Percentiles rank a stretch among this genome's conserved stretches.
These are phyloP conservation scores for Spermophilus dauricus DNA, from an alignment of 2,113 vertebrate species.

Conservation along the genomic window DNA sequence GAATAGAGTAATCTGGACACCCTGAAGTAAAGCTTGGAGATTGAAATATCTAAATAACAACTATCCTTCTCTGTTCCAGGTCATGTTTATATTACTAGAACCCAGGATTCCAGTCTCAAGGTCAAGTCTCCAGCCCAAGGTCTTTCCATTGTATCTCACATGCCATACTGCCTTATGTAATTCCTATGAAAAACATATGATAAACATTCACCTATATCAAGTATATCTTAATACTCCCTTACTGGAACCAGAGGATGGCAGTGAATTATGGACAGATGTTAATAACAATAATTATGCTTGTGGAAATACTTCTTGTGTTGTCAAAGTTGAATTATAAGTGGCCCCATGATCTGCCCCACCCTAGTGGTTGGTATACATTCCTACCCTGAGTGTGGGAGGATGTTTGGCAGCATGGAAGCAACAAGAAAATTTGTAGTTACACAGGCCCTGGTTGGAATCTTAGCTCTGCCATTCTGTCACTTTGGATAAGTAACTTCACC, in stretches of 20 bases:
- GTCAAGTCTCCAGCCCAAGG: not conserved
- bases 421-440: not conserved
- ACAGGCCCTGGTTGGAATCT: slow-evolving; percentile 14
- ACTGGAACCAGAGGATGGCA: slow-evolving; percentile 45
- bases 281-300: slow-evolving; percentile 61
- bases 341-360: not conserved
- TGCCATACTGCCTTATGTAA: not conserved
- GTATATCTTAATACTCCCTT: not conserved
- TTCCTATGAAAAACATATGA: slow-evolving; percentile 20
- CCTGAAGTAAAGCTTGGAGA: not conserved
- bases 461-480: slow-evolving; percentile 40
- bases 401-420: slow-evolving; percentile 4
- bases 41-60: not conserved
- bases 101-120: not conserved
- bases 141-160: not conserved
- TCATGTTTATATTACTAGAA: not conserved
- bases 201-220: not conserved
- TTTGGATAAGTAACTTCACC: not conserved
- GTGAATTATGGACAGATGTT: slow-evolving; percentile 43
- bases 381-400: not conserved
- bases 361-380: not conserved
- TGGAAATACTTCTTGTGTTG: slow-evolving; percentile 40
- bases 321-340: not conserved
- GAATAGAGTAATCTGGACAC: not conserved
- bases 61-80: slow-evolving; percentile 35